phyloP scores from a whole-genome alignment of 53 echinoderm and acorn worm genomes.

The Temnopleurus reevesii region DNA sequence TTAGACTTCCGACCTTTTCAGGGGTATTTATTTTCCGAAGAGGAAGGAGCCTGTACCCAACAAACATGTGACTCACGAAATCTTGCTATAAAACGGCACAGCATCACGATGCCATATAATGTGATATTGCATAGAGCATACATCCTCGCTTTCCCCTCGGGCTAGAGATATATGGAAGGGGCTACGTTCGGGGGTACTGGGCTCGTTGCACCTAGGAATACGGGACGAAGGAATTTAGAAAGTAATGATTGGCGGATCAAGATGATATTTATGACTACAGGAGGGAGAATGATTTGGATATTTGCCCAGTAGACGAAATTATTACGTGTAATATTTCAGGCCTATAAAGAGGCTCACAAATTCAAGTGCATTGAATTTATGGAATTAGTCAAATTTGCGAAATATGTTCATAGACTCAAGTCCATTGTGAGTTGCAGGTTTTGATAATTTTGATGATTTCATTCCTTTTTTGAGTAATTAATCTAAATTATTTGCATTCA shows the following conservation, averaged over 20 bases:
- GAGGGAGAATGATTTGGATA: not conserved
- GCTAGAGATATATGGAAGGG: not conserved
- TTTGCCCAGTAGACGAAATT: not conserved
- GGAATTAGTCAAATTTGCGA: too few species aligned
- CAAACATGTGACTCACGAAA: not conserved
- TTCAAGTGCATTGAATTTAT: too few species aligned
- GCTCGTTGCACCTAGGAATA: not conserved
- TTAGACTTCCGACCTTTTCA: not conserved
- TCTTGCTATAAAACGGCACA: not conserved
- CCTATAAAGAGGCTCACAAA: too few species aligned
- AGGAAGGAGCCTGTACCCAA: not conserved
- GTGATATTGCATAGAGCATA: constrained; percentile 2
- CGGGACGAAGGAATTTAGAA: not conserved
- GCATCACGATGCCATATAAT: not conserved
- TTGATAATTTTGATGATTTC: too few species aligned
- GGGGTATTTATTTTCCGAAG: constrained; percentile 26
- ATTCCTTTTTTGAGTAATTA: too few species aligned
- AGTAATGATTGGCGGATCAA: not conserved
- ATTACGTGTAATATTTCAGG: too few species aligned
- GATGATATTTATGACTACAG: not conserved
- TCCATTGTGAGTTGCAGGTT: too few species aligned
- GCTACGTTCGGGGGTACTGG: not conserved
- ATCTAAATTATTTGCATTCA: too few species aligned
- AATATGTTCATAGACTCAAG: too few species aligned
- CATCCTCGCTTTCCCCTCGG: too few species aligned